Conservation (phyloP, 2,888 invertebrate species). For the Phyllotreta cruciferae region DNA sequence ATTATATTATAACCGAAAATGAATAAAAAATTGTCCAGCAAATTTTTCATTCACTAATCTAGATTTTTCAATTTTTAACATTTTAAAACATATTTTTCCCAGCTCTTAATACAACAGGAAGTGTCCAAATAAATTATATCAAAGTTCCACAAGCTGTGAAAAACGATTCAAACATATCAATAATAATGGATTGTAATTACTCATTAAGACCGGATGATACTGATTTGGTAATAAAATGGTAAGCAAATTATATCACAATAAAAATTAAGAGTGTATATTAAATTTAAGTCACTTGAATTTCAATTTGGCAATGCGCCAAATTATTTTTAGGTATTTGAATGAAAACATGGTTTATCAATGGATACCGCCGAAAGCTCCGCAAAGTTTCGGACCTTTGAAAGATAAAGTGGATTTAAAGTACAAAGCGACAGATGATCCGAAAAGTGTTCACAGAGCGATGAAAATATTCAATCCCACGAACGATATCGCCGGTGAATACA, state of each 20-base stretch:
- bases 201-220: conserved; percentile 67
- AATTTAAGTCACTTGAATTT: neutral
- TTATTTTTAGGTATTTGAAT: conserved; percentile 62
- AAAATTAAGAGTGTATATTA: neutral
- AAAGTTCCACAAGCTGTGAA: conserved; percentile 57
- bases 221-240: conserved; percentile 79
- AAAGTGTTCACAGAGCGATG: conserved; percentile 74
- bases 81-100: conserved; percentile 1
- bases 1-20: too few species aligned
- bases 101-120: conserved; percentile 2
- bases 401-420: conserved; percentile 70
- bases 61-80: too few species aligned
- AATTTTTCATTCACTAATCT: too few species aligned
- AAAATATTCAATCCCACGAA: conserved; percentile 72
- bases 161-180: conserved; percentile 58
- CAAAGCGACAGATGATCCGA: conserved; percentile 70
- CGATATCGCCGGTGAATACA: conserved; percentile 76
- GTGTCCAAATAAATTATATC: conserved; percentile 58
- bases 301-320: neutral
- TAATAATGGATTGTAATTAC: conserved; percentile 77
- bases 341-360: conserved; percentile 80
- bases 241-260: neutral
- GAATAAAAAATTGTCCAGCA: too few species aligned
- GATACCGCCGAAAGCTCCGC: conserved; percentile 75
- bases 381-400: conserved; percentile 66